phyloP scores from a whole-genome alignment of 2,113 vertebrate genomes.

The Centropus unirufus region DNA sequence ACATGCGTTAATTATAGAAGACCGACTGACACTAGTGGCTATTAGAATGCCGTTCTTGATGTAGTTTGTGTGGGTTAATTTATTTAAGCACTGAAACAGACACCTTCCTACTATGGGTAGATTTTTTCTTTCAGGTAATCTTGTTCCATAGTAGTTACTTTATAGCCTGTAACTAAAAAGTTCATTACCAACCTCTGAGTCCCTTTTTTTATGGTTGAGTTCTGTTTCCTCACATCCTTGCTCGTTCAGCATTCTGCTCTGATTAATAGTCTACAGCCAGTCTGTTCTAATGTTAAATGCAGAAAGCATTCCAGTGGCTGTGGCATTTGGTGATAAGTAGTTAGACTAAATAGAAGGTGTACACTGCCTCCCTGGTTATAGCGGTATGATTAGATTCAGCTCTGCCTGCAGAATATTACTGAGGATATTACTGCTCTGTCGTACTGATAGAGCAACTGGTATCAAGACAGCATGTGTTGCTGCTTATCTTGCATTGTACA shows the following conservation, averaged over 20 bases:
- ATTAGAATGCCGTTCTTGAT: background rate
- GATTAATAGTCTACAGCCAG: background rate
- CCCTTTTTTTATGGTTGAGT: background rate
- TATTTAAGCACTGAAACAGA: background rate
- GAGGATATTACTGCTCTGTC: constrained; percentile 16
- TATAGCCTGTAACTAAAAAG: background rate
- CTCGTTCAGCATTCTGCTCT: constrained; percentile 8
- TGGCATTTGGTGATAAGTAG: constrained; percentile 65
- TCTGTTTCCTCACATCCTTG: background rate
- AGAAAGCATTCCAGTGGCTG: constrained; percentile 2
- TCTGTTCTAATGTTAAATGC: constrained; percentile 32
- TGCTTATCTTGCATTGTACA: constrained; percentile 23
- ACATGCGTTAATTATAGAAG: background rate
- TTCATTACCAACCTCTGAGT: background rate
- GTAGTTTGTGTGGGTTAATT: background rate
- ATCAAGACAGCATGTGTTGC: constrained; percentile 12
- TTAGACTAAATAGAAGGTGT: constrained; percentile 53
- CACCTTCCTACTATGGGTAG: background rate
- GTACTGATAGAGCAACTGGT: background rate
- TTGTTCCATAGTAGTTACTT: background rate
- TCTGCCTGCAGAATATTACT: constrained; percentile 4
- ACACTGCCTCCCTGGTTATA: constrained; percentile 20
- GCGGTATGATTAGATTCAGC: constrained; percentile 41
- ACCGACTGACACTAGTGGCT: background rate
- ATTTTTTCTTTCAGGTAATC: background rate